Percentiles rank a stretch among this genome's conserved stretches.
These are phyloP conservation scores for Altica lythri DNA, from an alignment of 2,888 invertebrate species.

Conservation along the genomic window DNA sequence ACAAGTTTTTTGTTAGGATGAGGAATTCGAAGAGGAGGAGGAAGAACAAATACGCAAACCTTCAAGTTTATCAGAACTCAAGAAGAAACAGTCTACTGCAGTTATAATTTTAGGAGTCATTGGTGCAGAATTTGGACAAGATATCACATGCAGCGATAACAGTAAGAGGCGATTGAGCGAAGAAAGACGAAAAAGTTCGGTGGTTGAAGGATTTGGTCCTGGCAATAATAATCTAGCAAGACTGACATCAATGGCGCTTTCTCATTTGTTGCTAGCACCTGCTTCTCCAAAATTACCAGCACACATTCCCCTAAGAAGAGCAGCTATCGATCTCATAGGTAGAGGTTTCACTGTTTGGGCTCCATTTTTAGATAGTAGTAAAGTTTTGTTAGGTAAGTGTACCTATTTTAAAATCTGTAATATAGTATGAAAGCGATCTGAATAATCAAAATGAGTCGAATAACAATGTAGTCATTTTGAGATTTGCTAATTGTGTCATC, in stretches of 20 bases:
- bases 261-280: constrained; percentile 90
- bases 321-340: constrained; percentile 96
- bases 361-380: constrained; percentile 92
- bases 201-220: constrained; percentile 79
- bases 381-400: constrained; percentile 69
- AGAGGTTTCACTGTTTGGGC: constrained; percentile 99
- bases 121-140: constrained; percentile 98
- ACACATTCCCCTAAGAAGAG: constrained; percentile 90
- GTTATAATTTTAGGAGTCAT: constrained; percentile 96
- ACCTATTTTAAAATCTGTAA: no score
- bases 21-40: constrained; percentile 83
- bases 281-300: constrained; percentile 82
- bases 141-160: constrained; percentile 71
- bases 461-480: no score
- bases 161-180: constrained; percentile 64
- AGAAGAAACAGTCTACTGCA: constrained; percentile 95
- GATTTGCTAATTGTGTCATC: no score
- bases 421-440: no score
- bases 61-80: constrained; percentile 82
- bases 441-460: no score
- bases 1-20: constrained; percentile 60
- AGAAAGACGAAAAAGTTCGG: constrained; percentile 76
- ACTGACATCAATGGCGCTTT: constrained; percentile 90
- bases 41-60: constrained; percentile 86
- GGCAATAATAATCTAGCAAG: constrained; percentile 90